Evolutionary conservation across 2,113 vertebrate genomes (phyloP).

Genomic region (Mixornis gularis): DNA sequence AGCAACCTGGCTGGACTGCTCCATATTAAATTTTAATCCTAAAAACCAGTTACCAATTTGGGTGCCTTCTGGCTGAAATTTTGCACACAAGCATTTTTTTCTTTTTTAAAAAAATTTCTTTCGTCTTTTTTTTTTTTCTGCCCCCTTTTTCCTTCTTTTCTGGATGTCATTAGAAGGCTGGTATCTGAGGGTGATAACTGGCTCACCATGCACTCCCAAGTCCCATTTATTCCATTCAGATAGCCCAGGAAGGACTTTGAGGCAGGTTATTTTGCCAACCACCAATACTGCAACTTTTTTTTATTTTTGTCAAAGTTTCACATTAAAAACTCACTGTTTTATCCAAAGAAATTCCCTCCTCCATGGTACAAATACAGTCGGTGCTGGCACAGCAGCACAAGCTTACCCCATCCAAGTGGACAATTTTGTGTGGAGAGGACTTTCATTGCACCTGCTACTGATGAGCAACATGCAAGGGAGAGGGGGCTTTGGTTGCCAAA

Average conservation of each 20-base stretch:
- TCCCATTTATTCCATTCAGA: background rate
- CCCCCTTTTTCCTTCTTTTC: background rate
- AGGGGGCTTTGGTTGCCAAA: background rate
- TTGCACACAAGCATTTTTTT: background rate
- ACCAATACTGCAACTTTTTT: background rate
- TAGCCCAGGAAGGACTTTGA: background rate
- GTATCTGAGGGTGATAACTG: background rate
- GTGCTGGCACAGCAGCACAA: background rate
- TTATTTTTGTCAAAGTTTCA: background rate
- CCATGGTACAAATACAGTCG: fast-evolving
- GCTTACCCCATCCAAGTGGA: background rate
- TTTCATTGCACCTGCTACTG: background rate
- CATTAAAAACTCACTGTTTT: background rate
- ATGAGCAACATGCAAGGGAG: background rate
- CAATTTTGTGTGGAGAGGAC: background rate
- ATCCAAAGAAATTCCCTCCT: background rate
- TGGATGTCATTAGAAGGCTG: background rate
- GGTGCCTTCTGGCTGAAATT: background rate
- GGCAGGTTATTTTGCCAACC: background rate
- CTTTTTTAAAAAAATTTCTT: background rate
- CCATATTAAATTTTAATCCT: background rate
- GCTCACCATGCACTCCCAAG: background rate
- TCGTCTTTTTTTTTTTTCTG: background rate
- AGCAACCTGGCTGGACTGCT: background rate
- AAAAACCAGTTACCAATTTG: background rate